Evolutionary conservation across 2,797 vertebrate species (phyloP), one percentile per base, ranked within the genome.

Genomic region (Cirrhinus mrigala): DNA sequence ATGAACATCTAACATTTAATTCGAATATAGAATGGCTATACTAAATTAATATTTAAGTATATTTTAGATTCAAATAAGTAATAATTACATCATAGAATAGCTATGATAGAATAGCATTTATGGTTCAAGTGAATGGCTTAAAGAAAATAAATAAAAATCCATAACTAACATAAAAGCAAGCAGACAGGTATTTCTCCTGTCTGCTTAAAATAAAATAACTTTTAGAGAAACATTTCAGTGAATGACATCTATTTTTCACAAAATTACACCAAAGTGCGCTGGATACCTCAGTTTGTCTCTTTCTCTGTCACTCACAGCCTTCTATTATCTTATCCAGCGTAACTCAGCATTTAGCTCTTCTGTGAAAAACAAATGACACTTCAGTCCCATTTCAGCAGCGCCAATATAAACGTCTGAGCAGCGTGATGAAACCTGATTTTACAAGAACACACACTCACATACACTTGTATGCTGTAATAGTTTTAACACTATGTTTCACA

Each of bases 321-420:
- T 44, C 74, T 66, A 50, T 56, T 48, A 74, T 3, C 46, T 18
- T 69, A 48, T 81, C 44, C 64, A 33, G 27, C 20, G 12, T 76
- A 75, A 83, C 44, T 29, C 27, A 27, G 27, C 33, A 73, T 86
- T 83, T 76, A 79, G 12, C 66, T 58, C 54, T 83, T 27, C 74
- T 80, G 82, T 81, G 33, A 77, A 89, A 79, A 80, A 82, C 74
- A 82, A 82, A 78, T 75, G 50, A 86, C 79, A 85, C 70, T 81
- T 54, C 64, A 84, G 56, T 69, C 56, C 16, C 3, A 24, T 86
- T 82, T 82, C 82, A 68, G 33, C 29, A 75, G 44, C 37, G 54
- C 18, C 70, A 70, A 74, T 48, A 44, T 68, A 56, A 54, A 56
- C 70, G 64, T 58, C 44, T 46, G 58, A 10, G 69, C 40, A 58